These are phyloP conservation scores for Eretmocerus hayati DNA, from an alignment of 2,888 invertebrate genomes.

Conservation along the genomic window DNA sequence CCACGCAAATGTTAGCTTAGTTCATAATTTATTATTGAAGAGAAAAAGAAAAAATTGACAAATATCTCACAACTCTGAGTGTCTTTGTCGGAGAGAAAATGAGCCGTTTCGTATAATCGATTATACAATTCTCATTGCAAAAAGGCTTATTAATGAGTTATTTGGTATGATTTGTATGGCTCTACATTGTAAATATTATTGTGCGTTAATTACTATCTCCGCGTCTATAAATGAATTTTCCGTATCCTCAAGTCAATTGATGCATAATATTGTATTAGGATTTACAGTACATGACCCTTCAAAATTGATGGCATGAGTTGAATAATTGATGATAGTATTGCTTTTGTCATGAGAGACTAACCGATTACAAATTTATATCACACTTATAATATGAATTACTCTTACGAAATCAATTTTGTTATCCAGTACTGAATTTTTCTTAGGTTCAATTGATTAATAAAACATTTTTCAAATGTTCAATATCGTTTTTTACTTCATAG, in stretches of 20 bases:
- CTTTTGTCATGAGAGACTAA: neutral
- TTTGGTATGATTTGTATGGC: conserved; percentile 23
- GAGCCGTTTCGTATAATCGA: conserved; percentile 14
- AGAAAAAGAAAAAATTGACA: neutral
- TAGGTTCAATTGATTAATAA: conserved; percentile 13
- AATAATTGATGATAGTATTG: conserved; percentile 1
- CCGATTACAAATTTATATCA: conserved; percentile 17
- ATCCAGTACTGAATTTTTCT: conserved; percentile 9
- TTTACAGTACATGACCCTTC: conserved; percentile 1
- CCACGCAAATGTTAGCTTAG: conserved; percentile 28
- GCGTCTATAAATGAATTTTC: conserved; percentile 22
- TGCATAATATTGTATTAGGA: conserved; percentile 10
- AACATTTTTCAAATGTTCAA: too few species aligned
- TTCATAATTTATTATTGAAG: conserved; percentile 24
- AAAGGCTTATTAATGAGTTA: conserved; percentile 20
- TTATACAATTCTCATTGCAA: conserved; percentile 6
- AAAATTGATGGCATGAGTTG: too few species aligned
- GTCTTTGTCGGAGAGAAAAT: conserved; percentile 15
- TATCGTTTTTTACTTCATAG: too few species aligned
- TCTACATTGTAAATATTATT: conserved; percentile 23
- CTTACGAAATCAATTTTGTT: conserved; percentile 16
- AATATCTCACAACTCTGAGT: conserved; percentile 26
- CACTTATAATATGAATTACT: conserved; percentile 19
- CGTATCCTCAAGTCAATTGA: conserved; percentile 16
- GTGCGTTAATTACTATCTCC: conserved; percentile 21